Percentiles rank a stretch among this genome's conserved stretches.
phyloP scores from a whole-genome alignment of 2,113 vertebrate genomes.

The Manacus vitellinus region DNA sequence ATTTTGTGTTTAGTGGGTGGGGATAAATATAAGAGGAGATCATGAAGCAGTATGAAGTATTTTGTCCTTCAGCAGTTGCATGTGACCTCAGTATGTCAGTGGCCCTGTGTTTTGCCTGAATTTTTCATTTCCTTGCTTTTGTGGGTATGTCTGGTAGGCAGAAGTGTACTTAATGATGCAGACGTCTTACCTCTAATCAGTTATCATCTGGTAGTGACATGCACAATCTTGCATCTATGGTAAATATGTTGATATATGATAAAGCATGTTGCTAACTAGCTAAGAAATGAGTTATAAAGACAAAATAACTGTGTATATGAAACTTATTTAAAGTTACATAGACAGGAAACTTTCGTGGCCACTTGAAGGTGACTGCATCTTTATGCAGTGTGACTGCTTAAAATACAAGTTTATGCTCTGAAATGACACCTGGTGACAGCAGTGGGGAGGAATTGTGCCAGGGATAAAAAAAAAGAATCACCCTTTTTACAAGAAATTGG shows the following conservation, averaged over 20 bases:
- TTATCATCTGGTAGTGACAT: not conserved
- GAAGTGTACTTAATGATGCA: not conserved
- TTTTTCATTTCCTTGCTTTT: not conserved
- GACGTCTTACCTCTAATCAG: not conserved
- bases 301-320: not conserved
- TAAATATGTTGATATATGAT: not conserved
- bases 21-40: not conserved
- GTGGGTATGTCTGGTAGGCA: not conserved
- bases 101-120: not conserved
- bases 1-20: not conserved
- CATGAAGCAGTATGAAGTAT: not conserved
- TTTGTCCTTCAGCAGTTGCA: not conserved
- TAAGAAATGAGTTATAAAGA: not conserved
- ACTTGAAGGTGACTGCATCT: not conserved
- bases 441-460: not conserved
- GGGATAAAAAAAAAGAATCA: not conserved
- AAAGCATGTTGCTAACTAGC: not conserved
- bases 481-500: not conserved
- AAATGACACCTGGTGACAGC: not conserved
- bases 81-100: accelerated
- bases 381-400: not conserved
- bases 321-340: not conserved
- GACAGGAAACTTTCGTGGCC: not conserved
- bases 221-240: not conserved
- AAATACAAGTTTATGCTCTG: not conserved